phyloP scores from a whole-genome alignment of 2,797 vertebrate species.

The Nyctalus aviator region DNA sequence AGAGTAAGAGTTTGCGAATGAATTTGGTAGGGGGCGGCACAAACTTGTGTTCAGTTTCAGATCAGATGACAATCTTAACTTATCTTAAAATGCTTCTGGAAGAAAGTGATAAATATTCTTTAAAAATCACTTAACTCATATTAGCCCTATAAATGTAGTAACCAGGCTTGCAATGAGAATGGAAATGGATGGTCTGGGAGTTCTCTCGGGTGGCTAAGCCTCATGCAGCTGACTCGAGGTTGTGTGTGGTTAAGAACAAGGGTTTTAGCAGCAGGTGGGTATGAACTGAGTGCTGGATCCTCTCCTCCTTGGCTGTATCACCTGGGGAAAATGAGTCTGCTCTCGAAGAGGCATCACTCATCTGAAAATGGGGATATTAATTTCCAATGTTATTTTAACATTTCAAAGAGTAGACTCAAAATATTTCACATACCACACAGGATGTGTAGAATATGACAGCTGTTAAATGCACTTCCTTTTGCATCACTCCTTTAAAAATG shows the following conservation, averaged over 20 bases:
- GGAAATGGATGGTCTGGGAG: background rate
- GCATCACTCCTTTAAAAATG: background rate
- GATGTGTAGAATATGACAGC: background rate
- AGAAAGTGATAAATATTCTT: conserved; percentile 8
- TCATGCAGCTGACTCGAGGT: background rate
- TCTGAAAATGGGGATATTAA: background rate
- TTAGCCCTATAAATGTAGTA: background rate
- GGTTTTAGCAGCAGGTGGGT: background rate
- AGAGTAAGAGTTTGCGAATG: background rate
- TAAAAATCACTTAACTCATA: conserved; percentile 9
- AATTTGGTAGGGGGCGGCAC: background rate
- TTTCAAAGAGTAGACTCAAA: conserved; percentile 14
- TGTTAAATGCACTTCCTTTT: background rate
- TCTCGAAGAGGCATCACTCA: background rate
- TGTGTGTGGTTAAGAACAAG: background rate
- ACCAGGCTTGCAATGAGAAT: background rate
- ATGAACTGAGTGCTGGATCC: background rate
- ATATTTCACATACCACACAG: background rate
- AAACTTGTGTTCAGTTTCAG: background rate
- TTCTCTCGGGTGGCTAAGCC: background rate
- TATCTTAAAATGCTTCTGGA: conserved; percentile 40
- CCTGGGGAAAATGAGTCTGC: background rate
- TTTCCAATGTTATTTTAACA: background rate
- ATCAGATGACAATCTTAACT: conserved; percentile 34
- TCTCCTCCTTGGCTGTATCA: background rate